Conservation (phyloP, 2,113 vertebrate genomes). For the Gymnobelideus leadbeateri region DNA sequence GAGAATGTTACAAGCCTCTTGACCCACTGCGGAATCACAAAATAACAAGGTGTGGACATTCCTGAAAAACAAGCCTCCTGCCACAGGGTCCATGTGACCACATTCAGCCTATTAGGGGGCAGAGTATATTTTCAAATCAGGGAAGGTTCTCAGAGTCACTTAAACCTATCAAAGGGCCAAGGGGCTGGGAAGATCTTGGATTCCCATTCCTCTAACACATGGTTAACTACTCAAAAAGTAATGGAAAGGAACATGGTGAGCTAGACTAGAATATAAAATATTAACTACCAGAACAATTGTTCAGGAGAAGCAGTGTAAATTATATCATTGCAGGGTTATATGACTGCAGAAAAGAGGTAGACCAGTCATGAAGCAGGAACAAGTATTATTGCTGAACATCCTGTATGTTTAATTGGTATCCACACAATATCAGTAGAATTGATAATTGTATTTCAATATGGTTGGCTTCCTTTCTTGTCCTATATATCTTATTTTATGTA, state of each 20-base stretch:
- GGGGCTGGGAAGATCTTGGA: too few species aligned
- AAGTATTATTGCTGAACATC: not conserved
- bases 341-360: not conserved
- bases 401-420: not conserved
- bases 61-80: too few species aligned
- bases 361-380: not conserved
- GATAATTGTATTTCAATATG: not conserved
- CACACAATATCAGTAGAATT: not conserved
- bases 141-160: too few species aligned
- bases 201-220: too few species aligned
- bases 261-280: not conserved
- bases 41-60: too few species aligned
- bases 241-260: not conserved
- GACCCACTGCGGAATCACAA: too few species aligned
- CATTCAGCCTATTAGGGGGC: too few species aligned
- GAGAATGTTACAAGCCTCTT: too few species aligned
- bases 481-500: not conserved
- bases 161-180: too few species aligned
- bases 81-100: too few species aligned
- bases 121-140: too few species aligned
- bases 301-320: not conserved
- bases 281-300: not conserved
- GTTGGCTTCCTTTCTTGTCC: not conserved
- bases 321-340: not conserved
- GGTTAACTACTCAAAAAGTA: not conserved